Evolutionary conservation across 2,113 vertebrate genomes (phyloP).

Genomic region (Talpa occidentalis): DNA sequence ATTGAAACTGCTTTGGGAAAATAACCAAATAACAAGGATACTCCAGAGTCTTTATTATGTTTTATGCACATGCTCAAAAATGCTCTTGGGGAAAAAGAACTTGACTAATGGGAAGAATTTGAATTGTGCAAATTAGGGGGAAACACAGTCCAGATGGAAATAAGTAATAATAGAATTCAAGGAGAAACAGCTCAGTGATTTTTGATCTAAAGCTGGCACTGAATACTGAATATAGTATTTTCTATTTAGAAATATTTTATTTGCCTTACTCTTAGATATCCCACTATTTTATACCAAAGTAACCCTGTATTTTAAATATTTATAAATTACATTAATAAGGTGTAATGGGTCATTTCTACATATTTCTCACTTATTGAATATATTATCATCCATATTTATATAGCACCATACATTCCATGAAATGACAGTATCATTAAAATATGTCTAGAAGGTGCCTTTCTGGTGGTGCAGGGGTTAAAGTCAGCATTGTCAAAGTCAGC

Average conservation of each 20-base stretch:
- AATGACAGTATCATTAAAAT: background rate
- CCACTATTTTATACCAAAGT: background rate
- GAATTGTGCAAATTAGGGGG: background rate
- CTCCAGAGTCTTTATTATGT: conserved; percentile 14
- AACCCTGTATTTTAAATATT: background rate
- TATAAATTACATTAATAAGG: background rate
- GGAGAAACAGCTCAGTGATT: background rate
- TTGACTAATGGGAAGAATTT: conserved; percentile 33
- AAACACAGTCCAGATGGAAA: background rate
- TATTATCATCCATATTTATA: background rate
- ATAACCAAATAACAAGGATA: background rate
- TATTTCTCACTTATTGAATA: background rate
- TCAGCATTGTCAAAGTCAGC: no score
- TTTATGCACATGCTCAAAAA: conserved; percentile 30
- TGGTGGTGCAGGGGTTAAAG: no score
- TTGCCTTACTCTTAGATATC: background rate
- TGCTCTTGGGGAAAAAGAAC: background rate
- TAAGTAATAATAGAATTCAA: background rate
- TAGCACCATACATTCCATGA: background rate
- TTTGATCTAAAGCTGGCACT: background rate
- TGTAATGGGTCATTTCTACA: background rate
- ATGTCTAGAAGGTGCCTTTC: background rate
- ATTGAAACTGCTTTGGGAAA: conserved; percentile 36
- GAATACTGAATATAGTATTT: background rate
- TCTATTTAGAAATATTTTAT: background rate